Base-by-base conservation (phyloP, 37 sponge, comb jelly and placozoan genomes). In the Trichoplax adhaerens region DNA sequence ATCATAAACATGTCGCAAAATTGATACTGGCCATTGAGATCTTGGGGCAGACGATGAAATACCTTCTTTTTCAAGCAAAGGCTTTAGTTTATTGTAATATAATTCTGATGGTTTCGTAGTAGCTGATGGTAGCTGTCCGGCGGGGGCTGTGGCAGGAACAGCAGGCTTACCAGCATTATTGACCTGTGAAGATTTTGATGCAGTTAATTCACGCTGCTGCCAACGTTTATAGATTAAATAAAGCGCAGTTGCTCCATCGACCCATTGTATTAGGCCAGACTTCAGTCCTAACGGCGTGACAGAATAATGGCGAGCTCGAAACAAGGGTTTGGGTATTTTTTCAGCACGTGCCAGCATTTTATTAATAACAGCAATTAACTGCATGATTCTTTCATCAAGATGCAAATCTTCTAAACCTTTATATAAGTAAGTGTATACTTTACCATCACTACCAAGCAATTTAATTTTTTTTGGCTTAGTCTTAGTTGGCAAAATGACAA, bases 241-340 rank as follows among this genome's bases (percentile, higher is more conserved):
- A 54, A 96, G 79, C 5, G 98, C 93, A 29, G 98, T 92, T 48
- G 85, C 89, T 55, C 69, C 62, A 68, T 91, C 86, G 55, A 96
- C 89, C 98, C 98, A 96, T 74, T 96, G 88, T 73, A 96, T 90
- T 50, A 96, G 86, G 29, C 98, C 98, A 29, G 98, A 96, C 55
- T 89, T 69, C 1, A 87, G 86, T 8, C 98, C 98, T 67, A 96
- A 79, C 5, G 98, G 98, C 47, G 88, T 91, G 58, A 96, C 98
- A 75, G 86, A 82, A 77, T 96, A 96, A 83, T 96, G 94, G 74
- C 83, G 81, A 54, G 94, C 93, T 51, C 58, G 63, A 68, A 65
- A 78, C 57, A 47, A 3, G 65, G 12, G 48, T 29, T 50, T 12
- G 1, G 69, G 82, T 70, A n/a, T 82, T 86, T 83, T 84, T 77